Evolutionary conservation across 1,140 invertebrate species (phyloP), one percentile per base, ranked within the genome.

Genomic region (Lineus longissimus): DNA sequence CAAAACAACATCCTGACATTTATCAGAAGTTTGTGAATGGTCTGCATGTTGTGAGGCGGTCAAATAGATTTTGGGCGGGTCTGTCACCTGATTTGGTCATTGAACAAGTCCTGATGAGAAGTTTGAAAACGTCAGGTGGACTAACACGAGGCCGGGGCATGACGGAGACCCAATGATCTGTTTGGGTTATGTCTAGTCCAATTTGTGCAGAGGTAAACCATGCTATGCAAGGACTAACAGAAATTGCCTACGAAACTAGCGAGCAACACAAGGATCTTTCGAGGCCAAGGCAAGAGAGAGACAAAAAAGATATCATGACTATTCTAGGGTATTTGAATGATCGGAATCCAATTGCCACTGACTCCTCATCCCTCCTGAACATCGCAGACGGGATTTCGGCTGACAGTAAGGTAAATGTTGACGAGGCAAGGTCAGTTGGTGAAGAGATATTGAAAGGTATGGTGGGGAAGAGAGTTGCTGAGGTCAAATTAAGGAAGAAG

Each of bases 11-110:
- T 43, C 43, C 54, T 45, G 61, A 67, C 15, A 36, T 55, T n/a
- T 51, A 68, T 55, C 7, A 76, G 79, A 0, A 67, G 76, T 78
- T 70, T 62, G 25, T 22, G 15, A 22, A 60, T 55, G 66, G 68
- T 4, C 58, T 60, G 19, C 70, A 68, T 65, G 70, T 68, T 13
- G 31, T 70, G n/a, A 51, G 70, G 17, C 41, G 70, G 15, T 64
- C 19, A 54, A 69, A 83, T 59, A 77, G 78, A 65, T 79, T 75
- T 68, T 83, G 77, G 75, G 76, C 70, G 61, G 83, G 83, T 23
- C 66, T 81, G 22, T 81, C 70, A 58, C 62, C 72, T 7, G 77
- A 81, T 65, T 70, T 78, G 64, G 68, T 69, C 11, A 75, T 80
- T 31, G 72, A 77, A 57, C 69, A 76, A 43, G 63, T 63, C 0